Conservation (phyloP, 2,888 invertebrate genomes). For the Folsomia candida region DNA sequence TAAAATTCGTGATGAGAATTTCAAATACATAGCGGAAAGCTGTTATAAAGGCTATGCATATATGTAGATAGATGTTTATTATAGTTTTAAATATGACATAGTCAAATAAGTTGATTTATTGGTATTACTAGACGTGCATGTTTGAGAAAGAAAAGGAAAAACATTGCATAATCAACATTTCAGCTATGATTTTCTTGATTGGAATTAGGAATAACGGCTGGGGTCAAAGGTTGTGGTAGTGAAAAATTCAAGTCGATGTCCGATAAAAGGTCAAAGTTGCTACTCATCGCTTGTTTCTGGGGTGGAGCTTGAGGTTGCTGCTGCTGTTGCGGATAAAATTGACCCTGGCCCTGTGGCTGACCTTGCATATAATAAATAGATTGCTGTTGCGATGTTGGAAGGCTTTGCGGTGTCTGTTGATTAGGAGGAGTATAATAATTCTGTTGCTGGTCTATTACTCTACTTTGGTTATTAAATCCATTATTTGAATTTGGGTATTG, state of each 20-base stretch:
- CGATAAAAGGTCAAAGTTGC: slow-evolving; percentile 31
- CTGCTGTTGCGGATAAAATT: neutral
- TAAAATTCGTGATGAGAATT: neutral
- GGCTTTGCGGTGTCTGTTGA: neutral
- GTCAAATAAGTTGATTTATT: neutral
- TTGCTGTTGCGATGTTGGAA: neutral
- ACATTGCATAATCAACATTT: neutral
- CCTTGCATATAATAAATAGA: neutral
- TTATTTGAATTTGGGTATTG: no score
- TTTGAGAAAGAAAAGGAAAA: neutral
- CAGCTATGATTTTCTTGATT: neutral
- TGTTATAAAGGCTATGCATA: neutral
- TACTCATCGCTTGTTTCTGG: neutral
- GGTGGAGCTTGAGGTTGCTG: neutral
- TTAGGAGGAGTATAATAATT: neutral
- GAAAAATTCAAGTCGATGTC: slow-evolving; percentile 30
- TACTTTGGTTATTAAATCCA: no score
- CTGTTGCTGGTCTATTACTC: neutral
- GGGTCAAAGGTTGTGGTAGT: slow-evolving; percentile 28
- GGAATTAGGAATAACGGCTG: slow-evolving; percentile 3
- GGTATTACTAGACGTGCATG: no score
- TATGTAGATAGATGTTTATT: no score
- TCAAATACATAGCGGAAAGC: neutral
- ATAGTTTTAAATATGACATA: neutral
- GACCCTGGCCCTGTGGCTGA: neutral